Conservation (phyloP, 2,797 vertebrate genomes). For the Botia kubotai region DNA sequence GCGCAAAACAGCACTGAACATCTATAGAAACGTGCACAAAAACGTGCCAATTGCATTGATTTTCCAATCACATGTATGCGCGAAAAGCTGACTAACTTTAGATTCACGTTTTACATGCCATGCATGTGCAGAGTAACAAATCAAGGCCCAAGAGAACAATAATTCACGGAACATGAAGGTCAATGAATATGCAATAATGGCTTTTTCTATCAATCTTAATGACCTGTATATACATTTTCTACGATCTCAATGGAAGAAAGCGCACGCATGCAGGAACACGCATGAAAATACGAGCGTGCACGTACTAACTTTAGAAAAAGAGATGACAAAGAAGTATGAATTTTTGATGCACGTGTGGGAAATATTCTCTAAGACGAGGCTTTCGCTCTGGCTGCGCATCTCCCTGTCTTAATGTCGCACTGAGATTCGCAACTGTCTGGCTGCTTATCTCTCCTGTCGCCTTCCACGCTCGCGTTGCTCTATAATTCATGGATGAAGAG, state of each 20-base stretch:
- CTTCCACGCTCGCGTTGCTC: slow-evolving; percentile 42
- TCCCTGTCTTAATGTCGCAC: slow-evolving; percentile 30
- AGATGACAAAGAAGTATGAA: slow-evolving; percentile 19
- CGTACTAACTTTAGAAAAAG: background rate
- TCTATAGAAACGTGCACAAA: background rate
- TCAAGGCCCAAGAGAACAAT: background rate
- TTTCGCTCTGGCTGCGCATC: slow-evolving; percentile 24
- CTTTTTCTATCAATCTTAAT: slow-evolving; percentile 7
- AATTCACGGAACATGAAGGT: background rate
- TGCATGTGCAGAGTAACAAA: background rate
- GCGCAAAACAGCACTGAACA: background rate
- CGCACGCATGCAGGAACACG: background rate
- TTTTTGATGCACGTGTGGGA: slow-evolving; percentile 24
- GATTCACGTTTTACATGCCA: background rate
- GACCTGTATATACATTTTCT: background rate
- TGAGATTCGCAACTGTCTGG: slow-evolving; percentile 42
- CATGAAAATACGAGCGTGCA: background rate
- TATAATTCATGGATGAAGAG: slow-evolving; percentile 52
- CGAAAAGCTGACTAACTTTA: background rate
- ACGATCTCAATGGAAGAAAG: background rate
- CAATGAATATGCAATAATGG: slow-evolving; percentile 12
- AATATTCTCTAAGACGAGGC: slow-evolving; percentile 13
- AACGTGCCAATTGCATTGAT: background rate
- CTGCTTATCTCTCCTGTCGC: slow-evolving; percentile 41
- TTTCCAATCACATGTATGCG: background rate